phyloP scores from a whole-genome alignment of 2,797 vertebrate species.

The Microctenopoma steveboyesi region DNA sequence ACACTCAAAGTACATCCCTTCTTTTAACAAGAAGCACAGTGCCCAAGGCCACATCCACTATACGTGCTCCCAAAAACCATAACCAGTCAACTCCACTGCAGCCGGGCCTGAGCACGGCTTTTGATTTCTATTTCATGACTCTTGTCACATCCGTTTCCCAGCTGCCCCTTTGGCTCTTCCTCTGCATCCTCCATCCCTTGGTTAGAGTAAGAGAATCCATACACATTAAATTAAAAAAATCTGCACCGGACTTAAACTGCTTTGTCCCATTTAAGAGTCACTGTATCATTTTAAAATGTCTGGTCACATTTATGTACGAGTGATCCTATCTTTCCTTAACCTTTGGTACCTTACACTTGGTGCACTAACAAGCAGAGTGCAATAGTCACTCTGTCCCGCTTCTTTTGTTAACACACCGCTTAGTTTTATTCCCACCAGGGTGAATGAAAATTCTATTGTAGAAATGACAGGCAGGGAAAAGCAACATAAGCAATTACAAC shows the following conservation, averaged over 20 bases:
- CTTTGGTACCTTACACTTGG: constrained; percentile 26
- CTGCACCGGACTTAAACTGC: constrained; percentile 39
- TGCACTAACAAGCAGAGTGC: constrained; percentile 25
- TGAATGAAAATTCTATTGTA: constrained; percentile 58
- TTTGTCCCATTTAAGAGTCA: constrained; percentile 35
- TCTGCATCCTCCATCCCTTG: constrained; percentile 44
- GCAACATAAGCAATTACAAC: constrained; percentile 74
- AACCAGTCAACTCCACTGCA: constrained; percentile 53
- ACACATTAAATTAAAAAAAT: constrained; percentile 46
- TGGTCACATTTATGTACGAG: constrained; percentile 8
- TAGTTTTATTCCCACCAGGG: constrained; percentile 46
- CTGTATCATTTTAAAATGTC: constrained; percentile 9
- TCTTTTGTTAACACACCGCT: constrained; percentile 56
- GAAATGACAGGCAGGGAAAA: constrained; percentile 56
- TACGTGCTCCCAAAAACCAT: constrained; percentile 59
- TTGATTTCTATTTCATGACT: constrained; percentile 77
- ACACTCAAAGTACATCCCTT: constrained; percentile 62
- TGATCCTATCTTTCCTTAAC: constrained; percentile 9
- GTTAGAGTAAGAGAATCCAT: constrained; percentile 51
- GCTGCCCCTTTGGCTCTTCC: constrained; percentile 58
- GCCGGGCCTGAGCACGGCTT: constrained; percentile 55
- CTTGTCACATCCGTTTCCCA: constrained; percentile 62
- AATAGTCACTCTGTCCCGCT: constrained; percentile 21
- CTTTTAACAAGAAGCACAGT: constrained; percentile 71
- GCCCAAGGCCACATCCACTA: constrained; percentile 69